Percentiles rank a stretch among this genome's conserved stretches.
Evolutionary conservation across 2,888 invertebrate species (phyloP).

Genomic region (Nomada ferruginata): DNA sequence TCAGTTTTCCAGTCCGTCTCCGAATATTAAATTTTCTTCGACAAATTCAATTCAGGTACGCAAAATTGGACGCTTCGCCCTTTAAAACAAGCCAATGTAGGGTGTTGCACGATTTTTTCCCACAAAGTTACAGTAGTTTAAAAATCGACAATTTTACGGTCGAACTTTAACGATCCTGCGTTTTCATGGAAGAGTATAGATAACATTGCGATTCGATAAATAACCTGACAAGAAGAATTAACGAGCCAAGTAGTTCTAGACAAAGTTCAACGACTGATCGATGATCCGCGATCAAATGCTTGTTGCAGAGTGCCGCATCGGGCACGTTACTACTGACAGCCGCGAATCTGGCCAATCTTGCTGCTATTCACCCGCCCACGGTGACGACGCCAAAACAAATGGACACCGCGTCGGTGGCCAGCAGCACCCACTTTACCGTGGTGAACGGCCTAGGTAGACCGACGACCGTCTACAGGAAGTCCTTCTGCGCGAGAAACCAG

Average conservation of each 20-base stretch:
- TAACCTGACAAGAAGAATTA: neutral
- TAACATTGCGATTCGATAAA: no score
- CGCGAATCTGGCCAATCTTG: slow-evolving; percentile 87
- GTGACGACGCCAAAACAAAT: slow-evolving; percentile 85
- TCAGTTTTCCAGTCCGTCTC: no score
- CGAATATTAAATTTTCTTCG: no score
- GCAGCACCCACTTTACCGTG: slow-evolving; percentile 94
- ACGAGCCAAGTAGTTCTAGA: neutral
- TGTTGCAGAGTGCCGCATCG: slow-evolving; percentile 91
- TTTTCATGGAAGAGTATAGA: no score
- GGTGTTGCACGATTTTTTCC: no score
- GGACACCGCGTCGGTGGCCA: slow-evolving; percentile 91
- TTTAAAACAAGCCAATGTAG: no score
- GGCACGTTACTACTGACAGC: slow-evolving; percentile 92
- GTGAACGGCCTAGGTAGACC: slow-evolving; percentile 90
- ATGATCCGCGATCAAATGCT: neutral
- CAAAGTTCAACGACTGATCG: neutral
- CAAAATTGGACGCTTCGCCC: no score
- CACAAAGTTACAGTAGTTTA: no score
- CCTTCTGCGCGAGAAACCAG: slow-evolving; percentile 92
- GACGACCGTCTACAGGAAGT: slow-evolving; percentile 86
- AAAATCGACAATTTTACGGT: no score
- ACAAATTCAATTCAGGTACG: no score
- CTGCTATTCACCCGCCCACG: slow-evolving; percentile 83
- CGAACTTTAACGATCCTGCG: no score